Percentiles rank a stretch among this genome's conserved stretches.
Conservation (phyloP, 2,888 invertebrate species). For the Euzetes globulus region DNA sequence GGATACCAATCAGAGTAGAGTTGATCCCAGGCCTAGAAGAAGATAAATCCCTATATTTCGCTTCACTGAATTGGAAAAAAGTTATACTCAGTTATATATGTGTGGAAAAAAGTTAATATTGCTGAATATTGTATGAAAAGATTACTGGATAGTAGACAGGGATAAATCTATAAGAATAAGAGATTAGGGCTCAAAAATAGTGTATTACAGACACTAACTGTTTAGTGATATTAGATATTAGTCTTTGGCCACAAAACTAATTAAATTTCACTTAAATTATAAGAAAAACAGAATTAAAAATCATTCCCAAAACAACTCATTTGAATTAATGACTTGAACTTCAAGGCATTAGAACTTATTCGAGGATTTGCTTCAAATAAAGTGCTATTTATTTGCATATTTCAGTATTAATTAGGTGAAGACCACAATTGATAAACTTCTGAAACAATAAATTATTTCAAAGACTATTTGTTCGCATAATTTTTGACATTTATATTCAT, state of each 20-base stretch:
- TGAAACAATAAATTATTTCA: too few relatives aligned
- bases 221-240: neutral
- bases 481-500: too few relatives aligned
- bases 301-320: too few relatives aligned
- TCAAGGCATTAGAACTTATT: too few relatives aligned
- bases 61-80: conserved; percentile 30
- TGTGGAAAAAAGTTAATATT: conserved; percentile 23
- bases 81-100: conserved; percentile 1
- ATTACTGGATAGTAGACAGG: conserved; percentile 11
- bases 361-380: too few relatives aligned
- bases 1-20: conserved; percentile 29
- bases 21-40: conserved; percentile 26
- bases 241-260: neutral
- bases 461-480: too few relatives aligned
- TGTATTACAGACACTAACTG: neutral
- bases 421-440: too few relatives aligned
- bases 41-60: conserved; percentile 30
- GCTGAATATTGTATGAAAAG: conserved; percentile 31
- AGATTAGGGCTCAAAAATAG: conserved; percentile 12
- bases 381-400: too few relatives aligned
- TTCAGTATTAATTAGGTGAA: too few relatives aligned
- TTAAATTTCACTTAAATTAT: too few relatives aligned
- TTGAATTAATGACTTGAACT: too few relatives aligned
- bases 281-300: too few relatives aligned
- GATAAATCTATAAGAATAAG: conserved; percentile 9